These are phyloP conservation scores for Pampus argenteus DNA, from an alignment of 2,797 vertebrate species.

Conservation along the genomic window DNA sequence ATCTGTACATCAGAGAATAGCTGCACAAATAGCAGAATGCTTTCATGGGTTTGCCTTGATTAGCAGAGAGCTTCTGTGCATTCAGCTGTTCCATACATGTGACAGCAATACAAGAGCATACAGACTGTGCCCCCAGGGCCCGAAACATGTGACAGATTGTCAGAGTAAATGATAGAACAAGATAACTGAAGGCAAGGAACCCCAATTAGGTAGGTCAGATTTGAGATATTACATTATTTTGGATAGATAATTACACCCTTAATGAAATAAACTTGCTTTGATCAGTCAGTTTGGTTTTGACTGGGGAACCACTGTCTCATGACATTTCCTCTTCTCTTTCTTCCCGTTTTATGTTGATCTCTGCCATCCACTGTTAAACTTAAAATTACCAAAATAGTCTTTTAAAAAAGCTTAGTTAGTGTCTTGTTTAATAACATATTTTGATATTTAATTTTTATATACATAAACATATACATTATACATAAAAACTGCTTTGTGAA, in stretches of 20 bases:
- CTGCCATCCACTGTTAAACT: not conserved
- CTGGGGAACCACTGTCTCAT: not conserved
- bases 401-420: not conserved
- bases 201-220: constrained; percentile 49
- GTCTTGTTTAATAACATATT: too few species aligned
- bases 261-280: not conserved
- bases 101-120: constrained; percentile 59
- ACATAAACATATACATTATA: too few species aligned
- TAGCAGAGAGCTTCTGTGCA: constrained; percentile 61
- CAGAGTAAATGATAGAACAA: constrained; percentile 76
- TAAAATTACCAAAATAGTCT: not conserved
- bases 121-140: constrained; percentile 57
- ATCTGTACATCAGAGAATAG: constrained; percentile 28
- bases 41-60: constrained; percentile 62
- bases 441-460: too few species aligned
- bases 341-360: not conserved
- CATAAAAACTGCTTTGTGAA: not conserved
- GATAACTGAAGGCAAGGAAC: constrained; percentile 58
- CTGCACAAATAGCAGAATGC: constrained; percentile 43
- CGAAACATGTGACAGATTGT: constrained; percentile 73
- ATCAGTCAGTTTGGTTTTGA: constrained; percentile 1
- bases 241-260: not conserved
- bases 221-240: constrained; percentile 11
- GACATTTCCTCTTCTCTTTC: not conserved
- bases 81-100: constrained; percentile 71